Percentiles rank a stretch among this genome's conserved stretches.
Conservation (phyloP, 2,888 invertebrate genomes). For the Xestia ashworthii region DNA sequence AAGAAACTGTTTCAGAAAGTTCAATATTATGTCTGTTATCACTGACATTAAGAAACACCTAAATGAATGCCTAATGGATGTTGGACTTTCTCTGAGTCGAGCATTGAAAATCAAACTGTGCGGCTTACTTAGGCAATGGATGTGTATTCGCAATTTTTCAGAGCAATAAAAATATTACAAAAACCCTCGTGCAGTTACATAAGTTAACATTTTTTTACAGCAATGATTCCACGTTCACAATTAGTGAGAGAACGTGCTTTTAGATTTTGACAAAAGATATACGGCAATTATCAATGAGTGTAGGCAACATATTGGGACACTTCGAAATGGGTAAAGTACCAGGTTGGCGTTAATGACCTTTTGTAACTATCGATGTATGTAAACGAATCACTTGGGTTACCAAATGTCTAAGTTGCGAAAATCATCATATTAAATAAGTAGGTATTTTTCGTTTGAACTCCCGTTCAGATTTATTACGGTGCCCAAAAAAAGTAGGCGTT, state of each 20-base stretch:
- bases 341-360: constrained; percentile 40
- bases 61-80: not conserved
- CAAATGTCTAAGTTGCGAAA: constrained; percentile 9
- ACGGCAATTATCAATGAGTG: constrained; percentile 33
- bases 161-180: constrained; percentile 1
- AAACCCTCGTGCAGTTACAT: constrained; percentile 12
- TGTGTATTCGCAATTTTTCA: constrained; percentile 7
- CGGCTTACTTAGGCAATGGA: not conserved
- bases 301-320: constrained; percentile 19
- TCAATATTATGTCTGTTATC: not conserved
- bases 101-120: not conserved
- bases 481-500: not conserved
- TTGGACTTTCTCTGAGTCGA: not conserved
- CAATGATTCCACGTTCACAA: constrained; percentile 29
- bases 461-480: not conserved
- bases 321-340: constrained; percentile 10
- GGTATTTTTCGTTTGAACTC: not conserved
- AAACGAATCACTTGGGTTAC: not conserved
- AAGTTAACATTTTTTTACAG: constrained; percentile 23
- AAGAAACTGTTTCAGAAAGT: not conserved
- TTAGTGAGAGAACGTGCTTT: constrained; percentile 29
- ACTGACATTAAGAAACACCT: not conserved
- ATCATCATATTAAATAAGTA: not conserved
- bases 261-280: constrained; percentile 39
- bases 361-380: constrained; percentile 14